Evolutionary conservation across 2,888 invertebrate species (phyloP), one percentile per base, ranked within the genome.

Genomic region (Cylindroiulus punctatus): DNA sequence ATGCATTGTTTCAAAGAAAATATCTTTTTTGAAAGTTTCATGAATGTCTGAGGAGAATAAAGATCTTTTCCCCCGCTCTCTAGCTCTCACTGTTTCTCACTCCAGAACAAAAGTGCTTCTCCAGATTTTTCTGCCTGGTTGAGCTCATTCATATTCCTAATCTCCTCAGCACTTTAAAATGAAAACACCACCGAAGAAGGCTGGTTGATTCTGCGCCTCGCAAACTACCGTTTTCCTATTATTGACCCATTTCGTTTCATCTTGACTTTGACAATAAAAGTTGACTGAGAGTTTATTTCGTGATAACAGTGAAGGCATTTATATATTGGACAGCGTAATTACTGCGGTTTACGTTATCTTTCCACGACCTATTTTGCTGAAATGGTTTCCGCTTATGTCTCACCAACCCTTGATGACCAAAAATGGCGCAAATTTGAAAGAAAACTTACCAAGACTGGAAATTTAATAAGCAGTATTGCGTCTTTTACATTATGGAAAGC

Each of bases 71-170:
- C 40, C 82, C 26, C 7, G 7, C 36, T 36, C 7, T 36, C 36
- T 36, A 36, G 7, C 36, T 36, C 36, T 40, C n/a, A 82, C 57
- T 65, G 57, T 65, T 65, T 65, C 76, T 76, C 76, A 14, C 76
- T 76, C 30, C 76, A 76, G 76, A 76, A 76, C 76, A 42, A 40
- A 83, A 83, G 83, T 83, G 83, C 42, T 83, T 83, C 83, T 83
- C 40, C 26, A 22, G n/a, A 83, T 83, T 83, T 83, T 83, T 44
- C 44, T 83, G 83, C 83, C 83, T 40, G 83, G 83, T 22, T 83
- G 83, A 83, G 44, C 83, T 83, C 83, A 83, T 83, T 83, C 83
- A 83, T 83, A 83, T 83, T 83, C 83, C 83, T 83, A 83, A 83
- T 83, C 83, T 44, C 83, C 26, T 83, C 44, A 26, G 44, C 83